Evolutionary conservation across 2,797 vertebrate genomes (phyloP).

Genomic region (Euthynnus affinis): DNA sequence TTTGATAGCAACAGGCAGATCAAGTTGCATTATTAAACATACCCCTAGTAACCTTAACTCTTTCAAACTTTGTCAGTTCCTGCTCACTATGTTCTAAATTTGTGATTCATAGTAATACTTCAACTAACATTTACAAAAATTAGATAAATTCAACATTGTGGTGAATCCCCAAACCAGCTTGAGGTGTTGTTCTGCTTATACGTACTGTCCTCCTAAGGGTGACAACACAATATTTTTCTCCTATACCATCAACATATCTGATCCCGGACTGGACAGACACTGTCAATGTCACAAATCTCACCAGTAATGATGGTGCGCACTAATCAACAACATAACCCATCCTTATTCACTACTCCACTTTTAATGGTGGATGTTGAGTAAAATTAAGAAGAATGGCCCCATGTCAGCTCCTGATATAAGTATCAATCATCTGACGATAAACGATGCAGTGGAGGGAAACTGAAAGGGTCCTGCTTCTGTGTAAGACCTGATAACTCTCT

Average conservation of each 20-base stretch:
- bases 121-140: not conserved
- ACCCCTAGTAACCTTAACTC: not conserved
- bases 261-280: not conserved
- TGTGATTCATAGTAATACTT: not conserved
- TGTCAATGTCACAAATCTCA: slow-evolving; percentile 43
- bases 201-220: not conserved
- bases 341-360: slow-evolving; percentile 18
- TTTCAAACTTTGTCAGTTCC: not conserved
- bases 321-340: slow-evolving; percentile 48
- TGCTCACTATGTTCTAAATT: not conserved
- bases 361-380: slow-evolving; percentile 27
- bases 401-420: slow-evolving; percentile 44
- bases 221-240: not conserved
- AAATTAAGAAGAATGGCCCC: slow-evolving; percentile 66
- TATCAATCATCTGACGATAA: slow-evolving; percentile 69
- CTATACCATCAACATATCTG: slow-evolving; percentile 20
- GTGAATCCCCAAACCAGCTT: no score
- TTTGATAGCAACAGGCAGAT: no score
- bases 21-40: not conserved
- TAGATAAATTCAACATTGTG: not conserved
- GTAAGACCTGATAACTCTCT: slow-evolving; percentile 71
- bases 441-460: slow-evolving; percentile 41
- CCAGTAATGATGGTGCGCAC: slow-evolving; percentile 7
- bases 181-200: not conserved
- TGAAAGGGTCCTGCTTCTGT: slow-evolving; percentile 65